Conservation (phyloP, 2,888 invertebrate genomes). For the Lycia hirtaria region DNA sequence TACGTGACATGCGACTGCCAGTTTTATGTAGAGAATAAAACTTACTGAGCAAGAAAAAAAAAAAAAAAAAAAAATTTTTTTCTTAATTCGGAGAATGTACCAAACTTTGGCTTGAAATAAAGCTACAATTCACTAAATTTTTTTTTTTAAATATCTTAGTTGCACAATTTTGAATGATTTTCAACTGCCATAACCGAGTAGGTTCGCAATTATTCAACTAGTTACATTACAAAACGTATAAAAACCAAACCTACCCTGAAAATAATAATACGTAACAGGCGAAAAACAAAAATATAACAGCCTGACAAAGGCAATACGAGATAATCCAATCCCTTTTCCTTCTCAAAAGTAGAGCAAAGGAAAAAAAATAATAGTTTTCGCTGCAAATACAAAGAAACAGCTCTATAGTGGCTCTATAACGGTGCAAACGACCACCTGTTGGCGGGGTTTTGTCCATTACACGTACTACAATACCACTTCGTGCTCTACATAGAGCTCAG, state of each 20-base stretch:
- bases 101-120: no score
- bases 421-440: conserved; percentile 8
- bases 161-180: no score
- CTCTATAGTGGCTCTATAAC: no score
- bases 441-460: neutral
- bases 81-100: no score
- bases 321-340: conserved; percentile 12
- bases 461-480: neutral
- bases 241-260: neutral
- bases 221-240: neutral
- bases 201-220: neutral
- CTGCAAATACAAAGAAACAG: conserved; percentile 3
- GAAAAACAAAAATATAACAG: conserved; percentile 9
- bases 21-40: no score
- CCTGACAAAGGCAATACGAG: conserved; percentile 10
- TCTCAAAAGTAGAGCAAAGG: conserved; percentile 5
- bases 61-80: no score
- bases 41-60: no score
- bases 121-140: no score
- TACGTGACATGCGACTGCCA: no score
- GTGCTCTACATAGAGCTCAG: neutral
- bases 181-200: neutral
- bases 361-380: conserved; percentile 11
- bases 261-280: conserved; percentile 1
- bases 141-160: no score